phyloP scores from a whole-genome alignment of 1,140 invertebrate genomes.

The Planococcus citri region DNA sequence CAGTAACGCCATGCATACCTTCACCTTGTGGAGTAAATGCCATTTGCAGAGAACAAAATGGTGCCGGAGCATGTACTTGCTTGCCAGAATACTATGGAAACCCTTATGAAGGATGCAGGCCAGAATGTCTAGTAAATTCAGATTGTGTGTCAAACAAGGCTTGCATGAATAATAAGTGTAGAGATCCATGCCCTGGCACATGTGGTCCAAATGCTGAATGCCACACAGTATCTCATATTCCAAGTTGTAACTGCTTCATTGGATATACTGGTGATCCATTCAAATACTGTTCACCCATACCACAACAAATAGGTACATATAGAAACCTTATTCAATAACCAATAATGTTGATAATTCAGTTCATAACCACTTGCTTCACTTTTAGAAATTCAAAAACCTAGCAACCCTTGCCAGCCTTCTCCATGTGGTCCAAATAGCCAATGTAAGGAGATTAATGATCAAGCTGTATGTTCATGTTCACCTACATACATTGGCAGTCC shows the following conservation, averaged over 20 bases:
- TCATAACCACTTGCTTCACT: slow-evolving; percentile 2
- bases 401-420: slow-evolving; percentile 40
- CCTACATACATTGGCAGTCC: slow-evolving; percentile 40
- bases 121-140: slow-evolving; percentile 51
- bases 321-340: too few species aligned
- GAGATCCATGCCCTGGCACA: slow-evolving; percentile 48
- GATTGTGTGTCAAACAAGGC: slow-evolving; percentile 53
- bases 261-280: slow-evolving; percentile 45
- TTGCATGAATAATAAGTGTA: slow-evolving; percentile 54
- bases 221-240: slow-evolving; percentile 41
- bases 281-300: slow-evolving; percentile 35
- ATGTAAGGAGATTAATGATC: slow-evolving; percentile 38
- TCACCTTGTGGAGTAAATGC: slow-evolving; percentile 69
- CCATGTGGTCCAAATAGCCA: slow-evolving; percentile 43
- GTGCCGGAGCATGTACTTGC: slow-evolving; percentile 48
- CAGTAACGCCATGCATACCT: slow-evolving; percentile 49
- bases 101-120: slow-evolving; percentile 45
- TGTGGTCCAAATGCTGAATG: slow-evolving; percentile 44
- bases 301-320: slow-evolving; percentile 27
- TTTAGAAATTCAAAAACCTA: slow-evolving; percentile 24
- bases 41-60: slow-evolving; percentile 60
- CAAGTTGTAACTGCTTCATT: slow-evolving; percentile 41
- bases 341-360: neutral
- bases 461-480: slow-evolving; percentile 40
- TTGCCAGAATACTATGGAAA: slow-evolving; percentile 40